These are phyloP conservation scores for Stenopsyche tienmushanensis DNA, from an alignment of 1,140 invertebrate species.

Conservation along the genomic window DNA sequence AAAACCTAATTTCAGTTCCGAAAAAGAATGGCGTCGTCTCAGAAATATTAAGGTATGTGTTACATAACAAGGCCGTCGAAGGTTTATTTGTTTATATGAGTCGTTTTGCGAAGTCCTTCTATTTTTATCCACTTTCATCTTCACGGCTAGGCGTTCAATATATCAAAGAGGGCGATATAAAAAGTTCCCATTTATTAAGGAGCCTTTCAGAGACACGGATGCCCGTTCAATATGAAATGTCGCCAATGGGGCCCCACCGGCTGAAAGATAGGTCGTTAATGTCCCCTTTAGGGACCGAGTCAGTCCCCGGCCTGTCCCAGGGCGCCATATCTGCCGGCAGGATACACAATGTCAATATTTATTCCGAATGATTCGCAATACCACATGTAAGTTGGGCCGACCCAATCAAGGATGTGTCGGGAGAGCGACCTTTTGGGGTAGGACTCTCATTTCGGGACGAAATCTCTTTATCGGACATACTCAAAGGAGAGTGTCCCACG, in stretches of 20 bases:
- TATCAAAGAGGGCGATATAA: conserved; percentile 15
- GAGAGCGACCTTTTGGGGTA: conserved; percentile 18
- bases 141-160: not conserved
- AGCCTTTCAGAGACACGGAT: conserved; percentile 3
- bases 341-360: conserved; percentile 37
- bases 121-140: not conserved
- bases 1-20: too few relatives aligned
- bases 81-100: not conserved
- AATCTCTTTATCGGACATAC: conserved; percentile 38
- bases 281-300: conserved; percentile 26
- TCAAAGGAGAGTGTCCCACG: conserved; percentile 25
- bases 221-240: conserved; percentile 26
- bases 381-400: conserved; percentile 19
- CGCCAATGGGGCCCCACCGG: conserved; percentile 1
- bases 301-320: not conserved
- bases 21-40: too few relatives aligned
- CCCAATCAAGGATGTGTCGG: conserved; percentile 30
- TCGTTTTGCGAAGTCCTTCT: not conserved
- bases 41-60: too few relatives aligned
- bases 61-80: not conserved
- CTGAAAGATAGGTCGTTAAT: conserved; percentile 29
- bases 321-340: conserved; percentile 21
- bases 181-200: conserved; percentile 22
- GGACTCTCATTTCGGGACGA: conserved; percentile 7
- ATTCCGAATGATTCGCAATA: conserved; percentile 32